Conservation (phyloP, 1,140 invertebrate species). For the Pristionchus pacificus region DNA sequence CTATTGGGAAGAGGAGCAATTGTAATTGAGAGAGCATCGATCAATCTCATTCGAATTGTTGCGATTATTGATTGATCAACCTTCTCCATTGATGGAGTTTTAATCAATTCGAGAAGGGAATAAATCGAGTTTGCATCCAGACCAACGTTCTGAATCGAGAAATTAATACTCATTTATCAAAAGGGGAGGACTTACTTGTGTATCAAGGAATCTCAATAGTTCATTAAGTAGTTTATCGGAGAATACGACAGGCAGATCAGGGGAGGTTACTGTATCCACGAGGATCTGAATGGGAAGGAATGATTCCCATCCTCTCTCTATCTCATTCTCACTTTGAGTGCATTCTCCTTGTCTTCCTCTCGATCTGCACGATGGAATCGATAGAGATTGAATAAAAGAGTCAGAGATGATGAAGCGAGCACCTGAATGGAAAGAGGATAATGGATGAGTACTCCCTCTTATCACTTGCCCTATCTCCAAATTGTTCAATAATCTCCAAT, state of each 20-base stretch:
- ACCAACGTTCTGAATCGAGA: not conserved
- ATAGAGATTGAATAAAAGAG: conserved; percentile 20
- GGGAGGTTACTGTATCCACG: not conserved
- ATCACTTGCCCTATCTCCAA: conserved; percentile 7
- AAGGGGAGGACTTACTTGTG: no score
- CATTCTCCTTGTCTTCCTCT: not conserved
- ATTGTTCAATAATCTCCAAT: conserved; percentile 5
- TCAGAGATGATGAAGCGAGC: conserved; percentile 1
- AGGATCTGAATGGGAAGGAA: conserved; percentile 11
- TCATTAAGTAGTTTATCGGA: not conserved
- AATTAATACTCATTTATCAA: no score
- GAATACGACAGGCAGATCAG: conserved; percentile 7
- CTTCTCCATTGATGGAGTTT: not conserved
- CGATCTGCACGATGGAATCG: not conserved
- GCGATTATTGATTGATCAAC: no score
- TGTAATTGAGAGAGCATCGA: no score
- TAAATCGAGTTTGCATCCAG: not conserved
- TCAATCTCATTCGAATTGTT: no score
- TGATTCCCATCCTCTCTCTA: not conserved
- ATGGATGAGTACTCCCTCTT: no score
- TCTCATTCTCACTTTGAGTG: conserved; percentile 6
- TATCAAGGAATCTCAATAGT: no score
- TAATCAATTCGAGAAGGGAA: not conserved
- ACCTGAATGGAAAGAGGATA: not conserved
- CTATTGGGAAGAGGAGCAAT: no score